These are phyloP conservation scores for Cremastobaeus sp. DNA, from an alignment of 2,888 invertebrate genomes.

Conservation along the genomic window DNA sequence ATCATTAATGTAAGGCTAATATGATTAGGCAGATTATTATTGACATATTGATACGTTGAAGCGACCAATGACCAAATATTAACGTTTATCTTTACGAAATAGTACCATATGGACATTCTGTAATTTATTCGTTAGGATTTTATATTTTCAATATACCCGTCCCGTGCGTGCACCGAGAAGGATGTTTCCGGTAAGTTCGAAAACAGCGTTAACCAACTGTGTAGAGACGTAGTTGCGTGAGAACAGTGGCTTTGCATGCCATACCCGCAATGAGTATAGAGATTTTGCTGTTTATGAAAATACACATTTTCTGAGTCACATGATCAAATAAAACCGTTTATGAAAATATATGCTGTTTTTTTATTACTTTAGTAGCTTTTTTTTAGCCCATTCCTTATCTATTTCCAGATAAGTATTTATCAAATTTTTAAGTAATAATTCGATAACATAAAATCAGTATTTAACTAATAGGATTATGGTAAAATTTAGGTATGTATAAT, in stretches of 20 bases:
- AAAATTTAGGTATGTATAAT: too few species aligned
- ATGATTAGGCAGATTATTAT: conserved; percentile 33
- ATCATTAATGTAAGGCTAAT: conserved; percentile 16
- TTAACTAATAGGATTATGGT: too few species aligned
- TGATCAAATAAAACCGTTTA: conserved; percentile 39
- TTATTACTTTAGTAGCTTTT: too few species aligned
- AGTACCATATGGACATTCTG: conserved; percentile 65
- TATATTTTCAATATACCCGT: conserved; percentile 52
- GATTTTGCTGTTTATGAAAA: conserved; percentile 25
- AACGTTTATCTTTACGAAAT: conserved; percentile 66
- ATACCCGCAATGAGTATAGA: neutral
- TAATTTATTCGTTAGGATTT: conserved; percentile 71
- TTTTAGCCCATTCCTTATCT: too few species aligned
- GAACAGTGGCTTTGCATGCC: conserved; percentile 1
- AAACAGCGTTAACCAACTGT: neutral
- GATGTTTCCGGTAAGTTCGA: neutral
- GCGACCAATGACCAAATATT: conserved; percentile 77
- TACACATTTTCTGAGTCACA: conserved; percentile 25
- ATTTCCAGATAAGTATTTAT: too few species aligned
- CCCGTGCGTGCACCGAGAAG: conserved; percentile 7
- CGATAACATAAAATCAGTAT: too few species aligned
- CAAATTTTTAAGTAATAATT: too few species aligned
- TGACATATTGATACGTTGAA: conserved; percentile 49
- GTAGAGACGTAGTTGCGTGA: conserved; percentile 11
- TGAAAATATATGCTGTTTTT: conserved; percentile 5